A percentile compares a stretch with the other conserved stretches of the same genome.
These are phyloP conservation scores for Numenius phaeopus DNA, from an alignment of 2,797 vertebrate species.

Conservation along the genomic window DNA sequence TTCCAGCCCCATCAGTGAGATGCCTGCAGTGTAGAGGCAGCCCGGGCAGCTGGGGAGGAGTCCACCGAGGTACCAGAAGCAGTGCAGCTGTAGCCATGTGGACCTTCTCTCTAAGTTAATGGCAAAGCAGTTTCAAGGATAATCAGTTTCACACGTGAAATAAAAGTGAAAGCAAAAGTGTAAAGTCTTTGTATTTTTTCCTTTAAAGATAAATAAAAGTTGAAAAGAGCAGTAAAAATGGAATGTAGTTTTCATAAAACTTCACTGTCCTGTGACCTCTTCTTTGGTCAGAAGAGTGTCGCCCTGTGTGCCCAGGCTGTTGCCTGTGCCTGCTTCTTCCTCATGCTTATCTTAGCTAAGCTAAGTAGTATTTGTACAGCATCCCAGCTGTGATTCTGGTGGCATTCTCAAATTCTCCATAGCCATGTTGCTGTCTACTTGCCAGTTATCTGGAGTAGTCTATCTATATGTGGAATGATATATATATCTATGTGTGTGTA, in stretches of 20 bases:
- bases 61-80: neutral
- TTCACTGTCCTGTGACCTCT: neutral
- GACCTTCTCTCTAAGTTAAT: neutral
- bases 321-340: neutral
- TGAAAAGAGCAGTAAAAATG: neutral
- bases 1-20: neutral
- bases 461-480: fast-evolving
- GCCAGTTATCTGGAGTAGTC: neutral
- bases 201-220: neutral
- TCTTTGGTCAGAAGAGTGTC: neutral
- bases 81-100: neutral
- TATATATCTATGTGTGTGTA: neutral
- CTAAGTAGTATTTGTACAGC: fast-evolving
- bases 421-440: neutral
- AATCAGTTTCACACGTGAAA: neutral
- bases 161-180: neutral
- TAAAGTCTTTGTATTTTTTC: neutral
- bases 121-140: neutral
- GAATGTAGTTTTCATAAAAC: neutral
- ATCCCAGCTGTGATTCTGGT: neutral
- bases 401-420: neutral
- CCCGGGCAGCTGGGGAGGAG: neutral
- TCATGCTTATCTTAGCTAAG: neutral
- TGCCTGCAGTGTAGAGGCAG: neutral
- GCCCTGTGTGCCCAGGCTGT: neutral